Evolutionary conservation across 2,113 vertebrate genomes (phyloP).

Genomic region (Procapra przewalskii): DNA sequence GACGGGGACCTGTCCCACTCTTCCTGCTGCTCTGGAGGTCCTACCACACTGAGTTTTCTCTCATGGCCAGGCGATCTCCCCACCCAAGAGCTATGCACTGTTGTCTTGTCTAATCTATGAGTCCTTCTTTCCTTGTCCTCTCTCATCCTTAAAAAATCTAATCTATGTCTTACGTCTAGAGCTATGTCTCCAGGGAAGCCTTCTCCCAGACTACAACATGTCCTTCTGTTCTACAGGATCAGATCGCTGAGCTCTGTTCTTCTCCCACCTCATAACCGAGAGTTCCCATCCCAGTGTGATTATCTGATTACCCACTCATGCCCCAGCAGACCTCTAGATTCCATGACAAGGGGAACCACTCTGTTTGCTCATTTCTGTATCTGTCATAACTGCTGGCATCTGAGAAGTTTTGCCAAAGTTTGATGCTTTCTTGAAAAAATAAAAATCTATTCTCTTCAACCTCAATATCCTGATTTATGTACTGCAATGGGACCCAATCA

Average conservation of each 20-base stretch:
- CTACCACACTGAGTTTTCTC: too few species aligned
- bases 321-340: background rate
- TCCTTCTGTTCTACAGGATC: background rate
- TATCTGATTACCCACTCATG: background rate
- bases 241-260: background rate
- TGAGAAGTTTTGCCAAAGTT: background rate
- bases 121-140: background rate
- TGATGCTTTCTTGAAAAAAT: background rate
- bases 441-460: background rate
- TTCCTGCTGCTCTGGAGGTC: background rate
- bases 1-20: too few species aligned
- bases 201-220: background rate
- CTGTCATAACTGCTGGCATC: background rate
- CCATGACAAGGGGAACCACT: background rate
- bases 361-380: background rate
- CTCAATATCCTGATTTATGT: background rate
- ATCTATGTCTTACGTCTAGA: background rate
- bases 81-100: rapidly evolving
- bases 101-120: background rate
- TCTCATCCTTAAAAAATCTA: background rate
- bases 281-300: background rate
- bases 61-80: background rate
- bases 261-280: background rate
- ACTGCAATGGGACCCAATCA: background rate
- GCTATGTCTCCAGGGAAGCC: background rate